Evolutionary conservation across 2,113 vertebrate genomes (phyloP).

Genomic region (Heloderma charlesbogerti): DNA sequence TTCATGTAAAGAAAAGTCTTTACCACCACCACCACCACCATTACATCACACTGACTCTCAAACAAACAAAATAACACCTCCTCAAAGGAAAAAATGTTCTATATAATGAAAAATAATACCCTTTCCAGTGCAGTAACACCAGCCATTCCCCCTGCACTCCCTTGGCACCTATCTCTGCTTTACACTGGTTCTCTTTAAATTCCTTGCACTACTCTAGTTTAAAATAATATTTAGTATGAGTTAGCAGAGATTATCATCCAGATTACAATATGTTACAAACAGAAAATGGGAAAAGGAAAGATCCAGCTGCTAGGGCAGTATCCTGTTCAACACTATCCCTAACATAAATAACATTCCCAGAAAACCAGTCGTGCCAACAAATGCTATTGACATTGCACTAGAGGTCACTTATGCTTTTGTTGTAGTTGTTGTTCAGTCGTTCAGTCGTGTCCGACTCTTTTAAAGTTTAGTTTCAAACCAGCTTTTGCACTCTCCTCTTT

Average conservation of each 20-base stretch:
- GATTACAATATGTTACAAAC: background rate
- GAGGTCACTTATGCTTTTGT: too few species aligned
- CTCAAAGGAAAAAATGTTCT: background rate
- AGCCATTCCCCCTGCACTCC: background rate
- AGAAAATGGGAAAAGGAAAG: background rate
- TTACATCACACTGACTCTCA: background rate
- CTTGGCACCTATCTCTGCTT: background rate
- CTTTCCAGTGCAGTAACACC: too few species aligned
- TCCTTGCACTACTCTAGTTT: background rate
- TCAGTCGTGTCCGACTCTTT: too few species aligned
- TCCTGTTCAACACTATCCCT: too few species aligned
- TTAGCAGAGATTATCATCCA: background rate
- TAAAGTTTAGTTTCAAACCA: too few species aligned
- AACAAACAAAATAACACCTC: background rate
- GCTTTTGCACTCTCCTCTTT: too few species aligned
- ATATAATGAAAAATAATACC: background rate
- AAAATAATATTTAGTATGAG: background rate
- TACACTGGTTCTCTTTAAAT: background rate
- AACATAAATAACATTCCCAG: too few species aligned
- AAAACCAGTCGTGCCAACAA: too few species aligned
- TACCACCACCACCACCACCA: background rate
- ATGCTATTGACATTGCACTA: too few species aligned
- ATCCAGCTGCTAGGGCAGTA: background rate
- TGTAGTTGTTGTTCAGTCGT: too few species aligned
- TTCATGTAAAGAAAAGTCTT: background rate